phyloP scores from a whole-genome alignment of 64 coral and sea anemone genomes.

The Montipora foliosa region DNA sequence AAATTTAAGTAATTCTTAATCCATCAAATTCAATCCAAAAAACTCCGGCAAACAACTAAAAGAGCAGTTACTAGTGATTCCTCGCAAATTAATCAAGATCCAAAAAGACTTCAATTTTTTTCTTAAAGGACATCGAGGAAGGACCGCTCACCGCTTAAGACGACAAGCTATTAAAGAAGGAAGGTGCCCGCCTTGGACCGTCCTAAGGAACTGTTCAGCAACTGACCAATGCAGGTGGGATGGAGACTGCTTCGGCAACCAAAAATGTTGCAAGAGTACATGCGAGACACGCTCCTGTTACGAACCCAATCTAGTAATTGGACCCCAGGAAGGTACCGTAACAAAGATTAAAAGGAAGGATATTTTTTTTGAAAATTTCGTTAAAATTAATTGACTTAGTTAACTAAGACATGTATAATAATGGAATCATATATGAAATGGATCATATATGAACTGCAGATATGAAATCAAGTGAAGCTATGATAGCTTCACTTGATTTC shows the following conservation, averaged over 20 bases:
- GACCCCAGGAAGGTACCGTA: background rate
- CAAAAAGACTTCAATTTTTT: background rate
- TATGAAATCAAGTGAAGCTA: too few species aligned
- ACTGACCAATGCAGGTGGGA: constrained; percentile 41
- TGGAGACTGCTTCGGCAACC: constrained; percentile 47
- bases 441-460: too few species aligned
- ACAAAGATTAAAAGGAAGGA: background rate
- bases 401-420: too few species aligned
- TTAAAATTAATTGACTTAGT: too few species aligned
- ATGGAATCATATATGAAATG: too few species aligned
- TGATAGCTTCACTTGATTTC: too few species aligned
- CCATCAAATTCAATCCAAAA: too few species aligned
- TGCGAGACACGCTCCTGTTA: constrained; percentile 61
- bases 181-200: constrained; percentile 41
- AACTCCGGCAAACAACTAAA: too few species aligned
- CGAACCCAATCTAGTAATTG: constrained; percentile 16
- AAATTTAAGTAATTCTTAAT: too few species aligned
- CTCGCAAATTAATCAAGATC: too few species aligned
- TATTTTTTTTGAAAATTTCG: background rate
- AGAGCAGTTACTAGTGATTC: too few species aligned
- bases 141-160: background rate
- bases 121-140: background rate
- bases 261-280: constrained; percentile 63
- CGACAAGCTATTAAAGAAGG: constrained; percentile 51
- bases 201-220: constrained; percentile 49